Evolutionary conservation across 2,113 vertebrate genomes (phyloP).

Genomic region (Rhinolophus ferrumequinum): DNA sequence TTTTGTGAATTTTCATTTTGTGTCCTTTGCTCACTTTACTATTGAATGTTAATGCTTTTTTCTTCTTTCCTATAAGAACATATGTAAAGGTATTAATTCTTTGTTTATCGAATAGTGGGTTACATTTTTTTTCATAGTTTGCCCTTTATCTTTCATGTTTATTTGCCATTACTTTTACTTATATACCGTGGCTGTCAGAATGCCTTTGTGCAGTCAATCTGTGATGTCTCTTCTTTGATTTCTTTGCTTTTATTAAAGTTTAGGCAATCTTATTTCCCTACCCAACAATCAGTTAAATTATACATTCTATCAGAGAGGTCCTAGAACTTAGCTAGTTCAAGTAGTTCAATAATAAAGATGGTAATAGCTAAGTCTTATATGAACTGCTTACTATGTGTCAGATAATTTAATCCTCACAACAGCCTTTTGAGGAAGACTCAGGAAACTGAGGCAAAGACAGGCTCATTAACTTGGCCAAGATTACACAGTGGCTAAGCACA

Average conservation of each 20-base stretch:
- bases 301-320: not conserved
- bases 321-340: not conserved
- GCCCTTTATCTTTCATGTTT: not conserved
- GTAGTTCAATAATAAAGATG: no score
- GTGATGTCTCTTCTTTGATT: not conserved
- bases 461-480: not conserved
- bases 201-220: not conserved
- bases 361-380: not conserved
- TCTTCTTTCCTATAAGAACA: not conserved
- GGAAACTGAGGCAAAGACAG: not conserved
- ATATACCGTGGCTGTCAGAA: not conserved
- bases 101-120: not conserved
- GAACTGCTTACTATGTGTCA: not conserved
- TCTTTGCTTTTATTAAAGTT: not conserved
- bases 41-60: not conserved
- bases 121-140: not conserved
- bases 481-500: not conserved
- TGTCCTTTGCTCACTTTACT: not conserved
- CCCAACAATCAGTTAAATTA: not conserved
- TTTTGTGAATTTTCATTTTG: not conserved
- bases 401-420: not conserved
- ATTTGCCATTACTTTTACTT: not conserved
- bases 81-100: not conserved
- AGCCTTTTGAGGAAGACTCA: not conserved
- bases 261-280: not conserved